phyloP scores from a whole-genome alignment of 2,113 vertebrate genomes.

The Tinamus guttatus region DNA sequence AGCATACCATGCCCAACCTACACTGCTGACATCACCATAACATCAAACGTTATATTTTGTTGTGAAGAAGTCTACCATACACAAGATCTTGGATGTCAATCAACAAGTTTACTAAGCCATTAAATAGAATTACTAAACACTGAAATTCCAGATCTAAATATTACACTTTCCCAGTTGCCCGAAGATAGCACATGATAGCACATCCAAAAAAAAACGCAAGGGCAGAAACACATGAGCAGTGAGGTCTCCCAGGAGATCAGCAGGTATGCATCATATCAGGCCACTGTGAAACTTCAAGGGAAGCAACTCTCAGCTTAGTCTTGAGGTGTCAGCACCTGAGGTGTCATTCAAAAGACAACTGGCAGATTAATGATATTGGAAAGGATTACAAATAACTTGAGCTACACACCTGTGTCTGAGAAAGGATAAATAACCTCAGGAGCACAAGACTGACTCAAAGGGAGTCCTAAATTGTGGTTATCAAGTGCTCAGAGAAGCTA shows the following conservation, averaged over 20 bases:
- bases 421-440: conserved; percentile 19
- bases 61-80: neutral
- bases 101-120: neutral
- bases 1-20: neutral
- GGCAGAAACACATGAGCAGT: neutral
- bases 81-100: conserved; percentile 2
- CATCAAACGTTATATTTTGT: conserved; percentile 5
- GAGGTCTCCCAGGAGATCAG: neutral
- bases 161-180: conserved; percentile 15
- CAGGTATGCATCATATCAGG: neutral
- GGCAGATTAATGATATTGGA: conserved; percentile 40
- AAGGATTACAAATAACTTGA: neutral
- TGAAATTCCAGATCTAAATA: neutral
- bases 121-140: neutral
- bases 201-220: neutral
- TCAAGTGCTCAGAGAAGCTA: neutral
- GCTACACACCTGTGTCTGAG: neutral
- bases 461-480: too few relatives aligned
- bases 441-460: neutral
- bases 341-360: conserved; percentile 1
- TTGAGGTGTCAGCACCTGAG: neutral
- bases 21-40: neutral
- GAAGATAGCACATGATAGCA: neutral
- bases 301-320: neutral
- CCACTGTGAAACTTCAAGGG: neutral